These are phyloP conservation scores for Coregonus clupeaformis DNA, from an alignment of 2,113 vertebrate species.

Conservation along the genomic window DNA sequence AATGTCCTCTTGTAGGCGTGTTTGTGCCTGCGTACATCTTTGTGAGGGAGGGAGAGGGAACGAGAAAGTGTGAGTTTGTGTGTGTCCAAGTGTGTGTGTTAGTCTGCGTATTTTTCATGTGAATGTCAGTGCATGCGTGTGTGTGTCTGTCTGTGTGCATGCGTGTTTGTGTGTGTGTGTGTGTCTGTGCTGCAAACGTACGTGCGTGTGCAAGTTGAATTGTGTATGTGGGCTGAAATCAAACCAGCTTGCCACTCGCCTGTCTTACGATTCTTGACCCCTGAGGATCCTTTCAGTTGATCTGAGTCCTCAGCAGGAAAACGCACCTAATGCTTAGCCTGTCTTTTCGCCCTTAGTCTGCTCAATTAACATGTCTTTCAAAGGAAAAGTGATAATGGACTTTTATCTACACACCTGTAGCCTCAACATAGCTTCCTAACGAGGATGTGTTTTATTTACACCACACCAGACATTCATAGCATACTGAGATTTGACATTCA, in stretches of 20 bases:
- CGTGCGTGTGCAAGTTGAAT: slow-evolving; percentile 15
- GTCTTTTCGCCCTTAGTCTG: slow-evolving; percentile 2
- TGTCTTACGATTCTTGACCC: background rate
- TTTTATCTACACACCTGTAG: background rate
- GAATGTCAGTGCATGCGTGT: background rate
- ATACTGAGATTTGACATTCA: background rate
- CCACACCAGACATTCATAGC: background rate
- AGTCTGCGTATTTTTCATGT: background rate
- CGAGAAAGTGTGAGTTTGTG: background rate
- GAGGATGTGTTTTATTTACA: background rate
- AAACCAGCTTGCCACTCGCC: background rate
- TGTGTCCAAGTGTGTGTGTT: background rate
- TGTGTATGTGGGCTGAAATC: slow-evolving; percentile 3
- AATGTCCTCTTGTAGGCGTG: slow-evolving; percentile 6
- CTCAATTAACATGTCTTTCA: slow-evolving; percentile 12
- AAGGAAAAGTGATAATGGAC: slow-evolving; percentile 32
- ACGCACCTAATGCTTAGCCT: background rate
- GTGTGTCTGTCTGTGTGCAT: background rate
- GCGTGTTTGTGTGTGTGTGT: background rate
- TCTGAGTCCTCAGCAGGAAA: slow-evolving; percentile 26
- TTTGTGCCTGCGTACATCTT: background rate
- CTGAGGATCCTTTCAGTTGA: slow-evolving; percentile 43
- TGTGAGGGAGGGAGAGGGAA: background rate
- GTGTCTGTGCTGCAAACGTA: background rate
- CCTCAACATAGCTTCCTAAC: background rate